Evolutionary conservation across 92 coral and sea anemone species (phyloP), one percentile per base, ranked within the genome.

Genomic region (Palythoa grandis): DNA sequence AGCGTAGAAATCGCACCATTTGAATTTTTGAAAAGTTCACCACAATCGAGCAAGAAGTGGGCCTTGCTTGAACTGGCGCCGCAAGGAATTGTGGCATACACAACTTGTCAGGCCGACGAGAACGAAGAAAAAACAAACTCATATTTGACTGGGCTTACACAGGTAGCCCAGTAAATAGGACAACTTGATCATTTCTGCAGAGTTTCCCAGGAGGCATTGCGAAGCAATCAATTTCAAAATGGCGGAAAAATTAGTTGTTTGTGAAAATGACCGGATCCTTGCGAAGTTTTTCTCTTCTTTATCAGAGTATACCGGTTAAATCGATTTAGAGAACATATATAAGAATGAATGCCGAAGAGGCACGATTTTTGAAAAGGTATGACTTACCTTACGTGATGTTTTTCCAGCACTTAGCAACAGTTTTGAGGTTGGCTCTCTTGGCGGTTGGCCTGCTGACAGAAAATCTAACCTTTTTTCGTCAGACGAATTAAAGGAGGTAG

Each of bases 401-500:
- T 43, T 37, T 58, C 19, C 3, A n/a, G 39, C 11, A n/a, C 84
- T 35, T 79, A 47, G 65, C 72, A n/a, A 23, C 85, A 65, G 52
- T 35, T 13, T 69, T 6, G 1, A 0, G 35, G 35, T 29, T 29
- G 0, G 35, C 35, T 29, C 1, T 29, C 1, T 58, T 3, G 25
- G 25, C 47, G 16, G 74, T 69, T 37, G 35, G 35, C 47, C 24
- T 25, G 13, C 23, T 24, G 16, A 23, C 5, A 68, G 57, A 65
- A 14, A 50, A 29, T 40, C 4, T 65, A 16, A 29, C 4, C 5
- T 43, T 6, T 73, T 39, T 29, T 82, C 56, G 72, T 47, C 83
- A 96, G 99, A 91, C 91, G 98, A 80, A 98, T 96, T 7, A 95
- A 95, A 89, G 99, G 96, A 58, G 99, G 99, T 3, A 84, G 92